Evolutionary conservation across 2,888 invertebrate species (phyloP), one percentile per base, ranked within the genome.

Genomic region (Clostera curtula): DNA sequence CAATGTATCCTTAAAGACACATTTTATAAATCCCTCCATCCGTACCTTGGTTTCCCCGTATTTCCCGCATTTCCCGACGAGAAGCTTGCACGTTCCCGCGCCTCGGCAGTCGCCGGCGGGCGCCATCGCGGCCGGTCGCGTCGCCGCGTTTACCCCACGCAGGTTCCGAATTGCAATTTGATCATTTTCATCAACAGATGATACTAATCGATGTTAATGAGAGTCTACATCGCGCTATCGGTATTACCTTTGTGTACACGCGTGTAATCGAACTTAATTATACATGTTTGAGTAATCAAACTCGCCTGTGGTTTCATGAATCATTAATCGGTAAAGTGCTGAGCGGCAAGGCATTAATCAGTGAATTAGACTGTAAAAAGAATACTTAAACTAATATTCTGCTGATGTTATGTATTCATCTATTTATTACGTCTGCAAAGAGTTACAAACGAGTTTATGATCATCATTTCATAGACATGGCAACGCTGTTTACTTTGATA

Each of bases 121-220:
- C 60, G 54, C 47, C 29, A 35, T 40, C 47, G 56, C 50, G 56
- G 36, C 45, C 51, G 62, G 54, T 43, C 56, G 61, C 48, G 54
- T 44, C 39, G 42, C 42, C 35, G 34, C 31, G 27, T 29, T 19
- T 20, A n/a, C 17, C 16, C 7, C 15, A 13, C 19, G 4, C n/a
- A n/a, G n/a, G n/a, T 12, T 22, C 24, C 40, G 27, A 13, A 34
- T 16, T 12, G 19, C 29, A 27, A 24, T 17, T 19, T 15, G 6
- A 13, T 29, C 24, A 40, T 34, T 30, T 27, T 26, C 17, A 29
- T 29, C 34, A 36, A 33, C 36, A 32, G 27, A 42, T 39, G 33
- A 21, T 29, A 18, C 24, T 31, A 29, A 15, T 19, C 19, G 31
- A 35, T 20, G 20, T 24, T 12, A 16, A 4, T 6, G 3, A 13